Conservation (phyloP, 1,140 invertebrate species). For the Drosophila virilis region DNA sequence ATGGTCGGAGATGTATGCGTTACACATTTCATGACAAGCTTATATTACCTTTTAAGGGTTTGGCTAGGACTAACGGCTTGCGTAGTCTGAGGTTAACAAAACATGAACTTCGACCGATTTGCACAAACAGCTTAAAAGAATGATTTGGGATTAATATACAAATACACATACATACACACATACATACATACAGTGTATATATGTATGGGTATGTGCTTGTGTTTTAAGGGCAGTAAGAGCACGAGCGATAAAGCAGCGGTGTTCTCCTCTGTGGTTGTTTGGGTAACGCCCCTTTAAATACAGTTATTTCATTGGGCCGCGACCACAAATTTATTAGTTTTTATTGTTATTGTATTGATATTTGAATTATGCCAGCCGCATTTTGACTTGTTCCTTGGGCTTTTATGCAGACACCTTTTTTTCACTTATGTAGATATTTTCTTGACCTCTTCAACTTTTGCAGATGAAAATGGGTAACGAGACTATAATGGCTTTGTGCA, state of each 20-base stretch:
- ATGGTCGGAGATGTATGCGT: too few relatives aligned
- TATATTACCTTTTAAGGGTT: too few relatives aligned
- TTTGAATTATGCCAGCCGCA: conserved; percentile 59
- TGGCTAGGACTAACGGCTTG: too few relatives aligned
- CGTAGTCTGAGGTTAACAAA: too few relatives aligned
- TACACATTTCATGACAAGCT: too few relatives aligned
- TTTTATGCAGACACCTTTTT: background rate
- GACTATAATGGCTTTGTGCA: too few relatives aligned
- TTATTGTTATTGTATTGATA: conserved; percentile 80
- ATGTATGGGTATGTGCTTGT: conserved; percentile 1
- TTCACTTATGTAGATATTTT: background rate
- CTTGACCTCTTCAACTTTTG: background rate
- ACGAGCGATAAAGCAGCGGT: conserved; percentile 17
- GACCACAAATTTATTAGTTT: conserved; percentile 82
- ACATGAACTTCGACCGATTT: too few relatives aligned
- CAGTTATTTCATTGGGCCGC: conserved; percentile 84
- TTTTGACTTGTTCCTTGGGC: conserved; percentile 3
- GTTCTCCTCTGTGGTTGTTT: conserved; percentile 71
- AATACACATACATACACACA: background rate
- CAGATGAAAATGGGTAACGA: too few relatives aligned
- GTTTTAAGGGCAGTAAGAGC: conserved; percentile 11
- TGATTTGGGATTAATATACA: conserved; percentile 48
- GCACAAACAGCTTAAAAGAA: conserved; percentile 39
- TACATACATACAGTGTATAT: background rate
- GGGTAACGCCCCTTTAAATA: conserved; percentile 84